These are phyloP conservation scores for Zeus faber DNA, from an alignment of 2,113 vertebrate genomes.

Conservation along the genomic window DNA sequence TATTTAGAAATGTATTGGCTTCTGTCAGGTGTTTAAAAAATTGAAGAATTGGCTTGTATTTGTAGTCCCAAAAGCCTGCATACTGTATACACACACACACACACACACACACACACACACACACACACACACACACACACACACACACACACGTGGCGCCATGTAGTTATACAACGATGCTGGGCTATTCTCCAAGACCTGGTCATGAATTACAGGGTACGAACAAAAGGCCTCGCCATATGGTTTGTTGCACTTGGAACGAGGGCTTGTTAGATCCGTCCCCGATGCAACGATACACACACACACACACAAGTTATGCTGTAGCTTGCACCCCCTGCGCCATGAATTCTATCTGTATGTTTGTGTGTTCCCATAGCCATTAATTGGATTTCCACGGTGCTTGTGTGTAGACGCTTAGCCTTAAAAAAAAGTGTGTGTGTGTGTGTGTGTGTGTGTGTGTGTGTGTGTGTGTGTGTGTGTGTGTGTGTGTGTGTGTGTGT, in stretches of 20 bases:
- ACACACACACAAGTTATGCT: constrained; percentile 3
- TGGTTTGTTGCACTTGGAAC: constrained; percentile 34
- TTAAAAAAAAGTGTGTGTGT: too few relatives aligned
- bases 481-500: constrained; percentile 5
- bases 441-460: not conserved
- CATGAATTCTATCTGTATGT: constrained; percentile 24
- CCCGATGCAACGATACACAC: constrained; percentile 22
- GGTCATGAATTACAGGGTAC: constrained; percentile 32
- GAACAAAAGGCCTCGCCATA: constrained; percentile 36
- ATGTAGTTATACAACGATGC: constrained; percentile 18
- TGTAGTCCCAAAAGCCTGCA: too few relatives aligned
- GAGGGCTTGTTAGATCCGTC: constrained; percentile 24
- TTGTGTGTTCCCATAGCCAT: constrained; percentile 11
- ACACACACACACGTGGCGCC: constrained; percentile 18
- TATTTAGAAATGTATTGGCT: too few relatives aligned
- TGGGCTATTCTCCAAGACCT: constrained; percentile 25
- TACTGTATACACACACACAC: too few relatives aligned
- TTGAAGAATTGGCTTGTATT: too few relatives aligned
- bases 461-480: constrained; percentile 30
- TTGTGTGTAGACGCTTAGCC: constrained; percentile 37
- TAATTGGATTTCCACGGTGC: constrained; percentile 55
- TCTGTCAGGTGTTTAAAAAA: too few relatives aligned
- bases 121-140: too few relatives aligned
- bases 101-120: too few relatives aligned
- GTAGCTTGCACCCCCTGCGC: constrained; percentile 7